Percentiles rank a stretch among this genome's conserved stretches.
Evolutionary conservation across 2,113 vertebrate species (phyloP).

Genomic region (Clarias macrocephalus): DNA sequence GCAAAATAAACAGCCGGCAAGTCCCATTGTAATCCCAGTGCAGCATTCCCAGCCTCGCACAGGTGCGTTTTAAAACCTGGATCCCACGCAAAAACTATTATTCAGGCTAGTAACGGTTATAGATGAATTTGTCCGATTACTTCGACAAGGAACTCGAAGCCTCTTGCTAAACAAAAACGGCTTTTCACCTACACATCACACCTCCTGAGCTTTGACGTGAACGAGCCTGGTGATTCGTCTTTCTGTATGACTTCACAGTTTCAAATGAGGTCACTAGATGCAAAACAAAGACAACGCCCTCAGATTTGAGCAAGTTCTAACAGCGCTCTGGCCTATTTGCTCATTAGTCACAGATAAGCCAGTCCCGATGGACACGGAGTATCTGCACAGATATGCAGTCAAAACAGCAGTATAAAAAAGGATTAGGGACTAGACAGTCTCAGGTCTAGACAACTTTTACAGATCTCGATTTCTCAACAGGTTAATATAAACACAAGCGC

Average conservation of each 20-base stretch:
- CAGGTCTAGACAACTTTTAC: not conserved
- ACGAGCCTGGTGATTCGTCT: conserved; percentile 26
- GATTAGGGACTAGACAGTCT: not conserved
- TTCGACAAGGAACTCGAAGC: not conserved
- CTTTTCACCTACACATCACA: conserved; percentile 11
- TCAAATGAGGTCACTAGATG: conserved; percentile 62
- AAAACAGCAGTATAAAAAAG: not conserved
- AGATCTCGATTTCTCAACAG: not conserved
- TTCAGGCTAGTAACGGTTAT: not conserved
- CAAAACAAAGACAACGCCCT: conserved; percentile 66
- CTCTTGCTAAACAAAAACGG: not conserved
- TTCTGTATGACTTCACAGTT: conserved; percentile 55
- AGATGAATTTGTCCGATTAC: not conserved
- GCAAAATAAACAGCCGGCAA: conserved; percentile 42
- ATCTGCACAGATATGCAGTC: not conserved
- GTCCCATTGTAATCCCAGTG: conserved; percentile 40
- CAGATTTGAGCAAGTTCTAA: conserved; percentile 56
- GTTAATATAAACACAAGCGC: not conserved
- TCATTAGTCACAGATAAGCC: conserved; percentile 39
- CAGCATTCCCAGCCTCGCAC: not conserved
- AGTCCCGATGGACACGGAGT: not conserved
- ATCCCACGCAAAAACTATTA: conserved; percentile 3
- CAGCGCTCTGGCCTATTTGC: conserved; percentile 55
- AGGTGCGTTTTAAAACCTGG: not conserved
- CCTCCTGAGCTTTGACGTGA: not conserved